A percentile compares a stretch with the other conserved stretches of the same genome.
These are phyloP conservation scores for Chelonus insularis DNA, from an alignment of 1,140 invertebrate species.

Conservation along the genomic window DNA sequence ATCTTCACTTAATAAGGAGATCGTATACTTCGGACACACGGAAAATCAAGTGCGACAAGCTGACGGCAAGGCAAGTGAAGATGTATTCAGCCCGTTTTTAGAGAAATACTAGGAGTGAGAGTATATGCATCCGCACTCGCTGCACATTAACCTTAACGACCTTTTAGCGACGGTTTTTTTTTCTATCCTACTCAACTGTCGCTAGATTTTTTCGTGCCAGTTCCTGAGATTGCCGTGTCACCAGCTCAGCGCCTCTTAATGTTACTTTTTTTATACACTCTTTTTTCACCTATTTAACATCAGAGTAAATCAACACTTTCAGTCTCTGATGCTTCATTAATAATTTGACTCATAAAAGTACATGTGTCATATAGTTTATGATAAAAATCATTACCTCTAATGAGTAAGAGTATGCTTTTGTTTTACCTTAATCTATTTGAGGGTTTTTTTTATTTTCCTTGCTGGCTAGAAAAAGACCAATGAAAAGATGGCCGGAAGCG, in stretches of 20 bases:
- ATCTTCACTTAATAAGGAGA: neutral
- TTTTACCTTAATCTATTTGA: neutral
- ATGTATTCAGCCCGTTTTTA: neutral
- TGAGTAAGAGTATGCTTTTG: neutral
- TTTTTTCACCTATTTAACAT: constrained; percentile 10
- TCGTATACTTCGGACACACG: neutral
- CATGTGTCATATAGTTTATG: neutral
- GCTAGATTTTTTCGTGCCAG: constrained; percentile 38
- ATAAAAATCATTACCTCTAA: neutral
- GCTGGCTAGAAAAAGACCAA: neutral
- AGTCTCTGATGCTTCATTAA: neutral
- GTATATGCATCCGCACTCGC: constrained; percentile 26
- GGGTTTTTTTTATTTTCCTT: neutral
- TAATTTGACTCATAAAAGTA: neutral
- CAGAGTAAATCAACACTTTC: neutral
- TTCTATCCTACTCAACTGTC: neutral
- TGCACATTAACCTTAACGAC: constrained; percentile 56
- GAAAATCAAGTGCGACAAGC: constrained; percentile 14
- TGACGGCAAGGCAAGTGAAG: neutral
- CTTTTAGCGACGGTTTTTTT: constrained; percentile 44
- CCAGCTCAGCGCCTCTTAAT: constrained; percentile 53
- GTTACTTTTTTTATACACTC: constrained; percentile 41
- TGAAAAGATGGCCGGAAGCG: constrained; percentile 28
- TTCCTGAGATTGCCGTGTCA: constrained; percentile 51
- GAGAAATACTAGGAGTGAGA: neutral